Evolutionary conservation across 2,797 vertebrate species (phyloP), one percentile per base, ranked within the genome.

Genomic region (Carcharodon carcharias): DNA sequence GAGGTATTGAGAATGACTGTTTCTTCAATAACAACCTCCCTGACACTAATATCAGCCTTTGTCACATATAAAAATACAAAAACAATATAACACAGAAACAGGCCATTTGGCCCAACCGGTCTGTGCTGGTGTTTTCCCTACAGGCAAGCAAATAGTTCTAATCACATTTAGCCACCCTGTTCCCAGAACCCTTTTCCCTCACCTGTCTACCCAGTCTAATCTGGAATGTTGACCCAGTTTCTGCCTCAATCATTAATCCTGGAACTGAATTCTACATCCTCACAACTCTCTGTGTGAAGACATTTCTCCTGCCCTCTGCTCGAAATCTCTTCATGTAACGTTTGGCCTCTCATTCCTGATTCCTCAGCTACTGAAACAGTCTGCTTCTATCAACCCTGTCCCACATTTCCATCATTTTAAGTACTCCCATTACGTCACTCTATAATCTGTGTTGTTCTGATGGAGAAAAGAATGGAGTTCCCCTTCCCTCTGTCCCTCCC

Each of bases 1-100:
- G 98, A 98, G 98, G 99, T 99, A 97, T n/a, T n/a, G 35, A 93
- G 14, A n/a, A 7, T 12, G n/a, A 7, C 58, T 65, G 61, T 93
- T 93, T 67, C 61, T 67, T 93, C 23, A 93, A 93, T 65, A 40
- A 93, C 26, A 91, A 18, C 56, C 28, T 16, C 56, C 31, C 88
- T 61, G 4, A 28, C 21, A 93, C 40, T 2, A 67, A 65, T 45
- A 67, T 93, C 40, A 45, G n/a, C 35, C 56, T 91, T 91, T 7
- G 14, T 7, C 5, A 63, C 6, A 61, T 35, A 16, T 61, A 63
- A 23, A 92, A 58, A 65, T 65, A 63, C 61, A n/a, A 0, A 35
- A 14, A n/a, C n/a, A 16, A 50, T 23, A 23, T 35, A 73, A 73
- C 71, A 77, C 2, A 14, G n/a, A 89, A 89, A 58, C 54, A 89